These are phyloP conservation scores for Thalassoma bifasciatum DNA, from an alignment of 2,113 vertebrate species.

Conservation along the genomic window DNA sequence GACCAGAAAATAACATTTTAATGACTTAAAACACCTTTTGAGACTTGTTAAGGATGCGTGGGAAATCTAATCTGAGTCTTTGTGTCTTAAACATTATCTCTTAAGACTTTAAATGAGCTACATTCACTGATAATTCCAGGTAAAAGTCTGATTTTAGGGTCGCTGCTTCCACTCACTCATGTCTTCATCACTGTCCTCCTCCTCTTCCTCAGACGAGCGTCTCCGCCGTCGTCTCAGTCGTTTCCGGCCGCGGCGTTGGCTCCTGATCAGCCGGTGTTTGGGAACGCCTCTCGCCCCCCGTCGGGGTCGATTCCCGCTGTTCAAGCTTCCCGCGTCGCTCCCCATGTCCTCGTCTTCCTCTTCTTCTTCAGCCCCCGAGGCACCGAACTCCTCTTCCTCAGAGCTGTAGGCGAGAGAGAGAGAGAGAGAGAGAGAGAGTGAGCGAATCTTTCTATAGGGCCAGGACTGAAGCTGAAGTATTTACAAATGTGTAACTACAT, in stretches of 20 bases:
- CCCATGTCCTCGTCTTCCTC: slow-evolving; percentile 87
- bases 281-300: slow-evolving; percentile 26
- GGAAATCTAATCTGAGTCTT: too few species aligned
- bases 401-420: slow-evolving; percentile 78
- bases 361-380: slow-evolving; percentile 91
- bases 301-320: slow-evolving; percentile 81
- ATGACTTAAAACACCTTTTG: too few species aligned
- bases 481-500: too few species aligned
- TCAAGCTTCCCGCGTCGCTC: slow-evolving; percentile 86
- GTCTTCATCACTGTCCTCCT: slow-evolving; percentile 78
- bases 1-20: too few species aligned
- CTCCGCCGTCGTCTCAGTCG: slow-evolving; percentile 78
- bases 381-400: slow-evolving; percentile 91
- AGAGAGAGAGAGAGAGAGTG: neutral
- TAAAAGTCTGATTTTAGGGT: too few species aligned
- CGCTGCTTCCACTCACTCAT: slow-evolving; percentile 65
- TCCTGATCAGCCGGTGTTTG: slow-evolving; percentile 62
- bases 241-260: slow-evolving; percentile 83
- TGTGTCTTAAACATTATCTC: too few species aligned
- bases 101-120: too few species aligned
- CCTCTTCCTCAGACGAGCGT: slow-evolving; percentile 74
- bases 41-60: too few species aligned
- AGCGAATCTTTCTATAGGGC: too few species aligned
- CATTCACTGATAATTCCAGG: too few species aligned
- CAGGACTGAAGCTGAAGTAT: too few species aligned